Evolutionary conservation across 2,113 vertebrate species (phyloP).

Genomic region (Eonycteris spelaea): DNA sequence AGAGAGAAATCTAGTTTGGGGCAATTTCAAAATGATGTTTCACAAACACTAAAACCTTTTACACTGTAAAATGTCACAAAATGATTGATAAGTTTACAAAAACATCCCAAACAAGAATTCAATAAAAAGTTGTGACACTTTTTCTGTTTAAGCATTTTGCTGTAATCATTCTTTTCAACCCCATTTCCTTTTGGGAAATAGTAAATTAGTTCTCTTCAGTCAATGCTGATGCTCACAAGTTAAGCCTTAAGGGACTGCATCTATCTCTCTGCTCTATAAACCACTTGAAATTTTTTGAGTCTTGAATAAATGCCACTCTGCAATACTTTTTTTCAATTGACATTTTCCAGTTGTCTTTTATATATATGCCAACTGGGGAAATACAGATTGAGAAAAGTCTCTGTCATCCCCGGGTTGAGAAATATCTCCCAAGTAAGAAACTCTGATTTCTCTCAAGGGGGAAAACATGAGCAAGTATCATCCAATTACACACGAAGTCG

Average conservation of each 20-base stretch:
- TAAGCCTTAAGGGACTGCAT: conserved; percentile 16
- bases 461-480: background rate
- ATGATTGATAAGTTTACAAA: conserved; percentile 40
- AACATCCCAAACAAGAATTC: conserved; percentile 23
- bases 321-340: background rate
- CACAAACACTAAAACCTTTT: conserved; percentile 29
- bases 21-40: conserved; percentile 49
- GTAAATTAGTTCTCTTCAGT: conserved; percentile 40
- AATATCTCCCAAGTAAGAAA: conserved; percentile 43
- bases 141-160: conserved; percentile 22
- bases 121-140: conserved; percentile 26
- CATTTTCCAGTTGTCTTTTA: background rate
- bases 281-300: background rate
- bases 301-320: conserved; percentile 30
- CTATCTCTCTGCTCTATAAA: conserved; percentile 42
- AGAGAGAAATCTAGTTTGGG: background rate
- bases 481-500: background rate
- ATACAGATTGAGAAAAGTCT: conserved; percentile 15
- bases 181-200: background rate
- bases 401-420: background rate
- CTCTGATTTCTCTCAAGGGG: conserved; percentile 18
- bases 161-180: background rate
- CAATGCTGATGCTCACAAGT: background rate
- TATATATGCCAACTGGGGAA: background rate
- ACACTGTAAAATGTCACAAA: conserved; percentile 22